Evolutionary conservation across 64 coral and sea anemone species (phyloP), one percentile per base, ranked within the genome.

Genomic region (Montipora cactus): DNA sequence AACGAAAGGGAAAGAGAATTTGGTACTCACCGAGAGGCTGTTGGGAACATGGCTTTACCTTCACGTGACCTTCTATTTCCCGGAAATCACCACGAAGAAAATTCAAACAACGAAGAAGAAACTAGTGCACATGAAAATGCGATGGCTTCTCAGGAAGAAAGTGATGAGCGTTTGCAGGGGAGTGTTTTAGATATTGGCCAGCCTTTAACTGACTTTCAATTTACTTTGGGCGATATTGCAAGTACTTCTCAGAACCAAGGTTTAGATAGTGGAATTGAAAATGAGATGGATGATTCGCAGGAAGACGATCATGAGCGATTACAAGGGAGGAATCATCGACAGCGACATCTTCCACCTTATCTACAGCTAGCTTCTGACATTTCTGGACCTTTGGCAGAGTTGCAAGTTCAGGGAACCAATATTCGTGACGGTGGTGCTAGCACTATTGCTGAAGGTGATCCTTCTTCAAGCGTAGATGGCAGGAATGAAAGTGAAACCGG

Each of bases 291-390:
- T 20, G 66, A 2, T 5, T 2, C 0, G 14, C 28, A 57, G 6
- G 53, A 64, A 47, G 5, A 45, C 1, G 15, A 5, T 81, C 9
- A 19, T 1, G 82, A 85, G 61, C 15, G 15, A 22, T 19, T 19
- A 11, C 47, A 21, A 69, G 62, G 18, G 16, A 19, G 45, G 7
- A 20, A 85, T 45, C 13, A 7, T 19, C 14, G 45, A 1, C 62
- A 20, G 12, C 28, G 46, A 49, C 20, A 8, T 70, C 3, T 4
- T 49, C 0, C 7, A 15, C 4, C 44, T 22, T 71, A 69, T 70
- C 45, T 67, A n/a, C 62, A 85, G 47, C 64, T 69, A 48, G 62
- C 82, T 12, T 62, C 82, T 45, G 82, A 69, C 7, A 70, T 85
- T 9, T 64, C 82, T 50, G 4, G n/a, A 9, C 82, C 82, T 51